Evolutionary conservation across 2,113 vertebrate species (phyloP), one percentile per base, ranked within the genome.

Genomic region (Anthoscopus minutus): DNA sequence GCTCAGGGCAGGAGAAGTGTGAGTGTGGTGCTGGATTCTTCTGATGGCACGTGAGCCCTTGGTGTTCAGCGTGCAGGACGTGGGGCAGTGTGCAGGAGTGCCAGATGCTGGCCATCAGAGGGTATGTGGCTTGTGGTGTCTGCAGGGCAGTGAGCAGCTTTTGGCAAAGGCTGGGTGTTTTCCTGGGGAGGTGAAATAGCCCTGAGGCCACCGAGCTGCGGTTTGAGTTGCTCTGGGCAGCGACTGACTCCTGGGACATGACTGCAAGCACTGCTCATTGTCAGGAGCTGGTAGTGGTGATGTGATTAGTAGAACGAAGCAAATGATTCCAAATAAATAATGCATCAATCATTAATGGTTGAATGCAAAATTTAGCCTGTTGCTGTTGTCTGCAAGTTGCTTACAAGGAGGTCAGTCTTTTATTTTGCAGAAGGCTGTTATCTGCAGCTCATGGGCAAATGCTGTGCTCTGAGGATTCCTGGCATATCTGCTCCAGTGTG

Each of bases 181-280:
- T 65, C 64, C 73, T 47, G 73, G 58, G 48, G 64, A 64, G 65
- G 40, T 35, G 50, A 45, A 51, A 22, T 4, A 44, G 40, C 25
- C 25, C 47, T 10, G 5, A 27, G 1, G 3, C 60, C 0, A 0
- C 38, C 0, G 6, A 47, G 61, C 37, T 21, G 21, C 0, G 2
- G 37, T 35, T 48, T 13, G 2, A 16, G 53, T 48, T 62, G 65
- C 47, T 86, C 53, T 48, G 70, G 74, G 40, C 65, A 78, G 65
- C 3, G 4, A 9, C 25, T 42, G 57, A 19, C 81, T 74, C 82
- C 76, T 53, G 74, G 81, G 60, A 78, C 13, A 0, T 0, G 20
- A 10, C 67, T 85, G 51, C 18, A 12, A 50, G 48, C 38, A 20
- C 45, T 81, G 50, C 4, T 71, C 31, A 3, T 86, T 42, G 50